Conservation (phyloP, 2,888 invertebrate species). For the Sturmia bella region DNA sequence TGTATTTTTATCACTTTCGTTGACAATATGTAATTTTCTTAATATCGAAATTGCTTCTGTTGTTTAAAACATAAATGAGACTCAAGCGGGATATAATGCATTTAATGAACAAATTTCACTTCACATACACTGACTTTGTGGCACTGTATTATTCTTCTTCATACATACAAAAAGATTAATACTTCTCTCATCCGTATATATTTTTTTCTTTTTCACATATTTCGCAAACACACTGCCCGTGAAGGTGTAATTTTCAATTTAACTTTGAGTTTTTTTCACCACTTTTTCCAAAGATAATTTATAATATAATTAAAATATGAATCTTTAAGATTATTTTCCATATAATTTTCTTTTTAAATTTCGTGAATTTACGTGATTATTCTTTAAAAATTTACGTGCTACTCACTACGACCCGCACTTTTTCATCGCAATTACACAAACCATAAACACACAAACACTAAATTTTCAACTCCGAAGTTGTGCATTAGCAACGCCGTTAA, state of each 20-base stretch:
- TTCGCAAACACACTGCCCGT: slow-evolving; percentile 65
- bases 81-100: slow-evolving; percentile 55
- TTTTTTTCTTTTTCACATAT: slow-evolving; percentile 57
- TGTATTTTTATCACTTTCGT: slow-evolving; percentile 49
- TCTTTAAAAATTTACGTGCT: slow-evolving; percentile 72
- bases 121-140: slow-evolving; percentile 56
- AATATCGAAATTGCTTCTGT: slow-evolving; percentile 22
- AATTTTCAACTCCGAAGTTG: not conserved
- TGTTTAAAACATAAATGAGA: slow-evolving; percentile 7
- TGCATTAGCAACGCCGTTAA: not conserved
- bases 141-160: slow-evolving; percentile 55
- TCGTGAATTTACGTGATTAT: slow-evolving; percentile 73
- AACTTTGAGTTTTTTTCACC: slow-evolving; percentile 59
- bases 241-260: slow-evolving; percentile 60
- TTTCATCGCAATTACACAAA: slow-evolving; percentile 73
- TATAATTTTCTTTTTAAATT: slow-evolving; percentile 56
- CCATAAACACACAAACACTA: slow-evolving; percentile 62
- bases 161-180: slow-evolving; percentile 56
- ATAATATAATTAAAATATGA: slow-evolving; percentile 49
- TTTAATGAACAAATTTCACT: slow-evolving; percentile 62
- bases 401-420: slow-evolving; percentile 75
- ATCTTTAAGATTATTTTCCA: slow-evolving; percentile 44
- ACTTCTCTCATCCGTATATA: slow-evolving; percentile 53
- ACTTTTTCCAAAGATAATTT: slow-evolving; percentile 68
- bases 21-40: slow-evolving; percentile 17